Base-by-base conservation (phyloP, 2,113 vertebrate genomes). In the Ranitomeya variabilis region DNA sequence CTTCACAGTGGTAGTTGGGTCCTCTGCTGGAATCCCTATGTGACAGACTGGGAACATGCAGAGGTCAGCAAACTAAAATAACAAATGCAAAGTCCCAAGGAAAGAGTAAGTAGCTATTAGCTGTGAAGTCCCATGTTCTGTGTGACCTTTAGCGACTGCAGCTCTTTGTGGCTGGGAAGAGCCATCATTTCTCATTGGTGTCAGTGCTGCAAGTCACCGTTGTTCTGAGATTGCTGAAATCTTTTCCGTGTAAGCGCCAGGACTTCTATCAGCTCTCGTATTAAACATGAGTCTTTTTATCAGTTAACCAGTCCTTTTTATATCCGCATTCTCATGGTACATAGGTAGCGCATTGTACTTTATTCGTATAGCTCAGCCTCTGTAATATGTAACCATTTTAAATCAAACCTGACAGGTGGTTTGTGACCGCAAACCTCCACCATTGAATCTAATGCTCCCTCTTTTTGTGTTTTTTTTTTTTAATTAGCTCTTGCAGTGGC, bases 41-140 rank as follows among this genome's bases (percentile, higher is more conserved):
- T 54, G 80, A 88, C 87, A 88, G 71, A 78, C 87, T 18, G 54
- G 18, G 71, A 88, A 83, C 55, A 83, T 88, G 87, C 80, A 88
- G 87, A 84, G 80, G 80, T 88, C 87, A 88, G 87, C 87, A 88
- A 88, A 77, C 87, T 88, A 83, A 88, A 84, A 88, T 88, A 88
- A 67, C 81, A 87, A 79, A 79, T 67, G 54, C 31, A 74, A 83
- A 77, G 80, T 88, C 80, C 45, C 11, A 15, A 77, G n/a, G 80
- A 84, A 88, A 77, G 80, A 66, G 80, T 84, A 84, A 88, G 80
- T 76, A 83, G 59, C 87, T 88, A 88, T 88, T 88, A 88, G 18
- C 71, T 62, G 80, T 8, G 10, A 54, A 83, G 67, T 88, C 79
- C 31, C 55, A 67, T 87, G 76, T 80, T 51, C 23, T 55, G 2